Conservation (phyloP, 2,113 vertebrate genomes). For the Pitta sordida region DNA sequence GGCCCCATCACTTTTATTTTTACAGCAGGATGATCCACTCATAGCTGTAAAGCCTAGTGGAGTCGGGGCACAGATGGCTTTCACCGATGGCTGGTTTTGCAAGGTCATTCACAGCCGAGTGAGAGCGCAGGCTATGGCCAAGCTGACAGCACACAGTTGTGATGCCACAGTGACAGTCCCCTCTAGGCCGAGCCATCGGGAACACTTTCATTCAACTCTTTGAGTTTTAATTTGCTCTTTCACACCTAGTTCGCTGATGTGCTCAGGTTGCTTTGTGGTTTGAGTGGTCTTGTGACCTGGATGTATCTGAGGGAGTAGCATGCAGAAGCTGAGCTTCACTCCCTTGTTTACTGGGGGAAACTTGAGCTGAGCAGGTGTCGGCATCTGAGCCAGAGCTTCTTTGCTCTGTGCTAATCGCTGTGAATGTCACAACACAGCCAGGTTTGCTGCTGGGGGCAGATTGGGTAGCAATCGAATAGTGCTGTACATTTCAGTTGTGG, state of each 20-base stretch:
- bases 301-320: fast-evolving
- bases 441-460: background rate
- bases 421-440: slow-evolving; percentile 24
- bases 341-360: background rate
- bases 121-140: background rate
- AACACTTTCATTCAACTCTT: background rate
- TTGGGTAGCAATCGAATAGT: background rate
- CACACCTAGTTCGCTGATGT: fast-evolving
- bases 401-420: background rate
- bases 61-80: background rate
- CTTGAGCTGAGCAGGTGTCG: background rate
- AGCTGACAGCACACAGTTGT: fast-evolving
- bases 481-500: background rate
- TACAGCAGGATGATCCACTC: background rate
- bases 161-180: background rate
- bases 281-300: fast-evolving
- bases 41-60: slow-evolving; percentile 22
- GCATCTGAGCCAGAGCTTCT: background rate
- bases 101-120: background rate
- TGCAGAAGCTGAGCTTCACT: fast-evolving
- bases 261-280: background rate
- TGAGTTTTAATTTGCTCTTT: background rate
- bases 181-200: background rate
- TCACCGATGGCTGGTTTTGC: background rate
- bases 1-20: slow-evolving; percentile 25